Base-by-base conservation (phyloP, 2,888 invertebrate species). In the Leptinotarsa rubiginosa region DNA sequence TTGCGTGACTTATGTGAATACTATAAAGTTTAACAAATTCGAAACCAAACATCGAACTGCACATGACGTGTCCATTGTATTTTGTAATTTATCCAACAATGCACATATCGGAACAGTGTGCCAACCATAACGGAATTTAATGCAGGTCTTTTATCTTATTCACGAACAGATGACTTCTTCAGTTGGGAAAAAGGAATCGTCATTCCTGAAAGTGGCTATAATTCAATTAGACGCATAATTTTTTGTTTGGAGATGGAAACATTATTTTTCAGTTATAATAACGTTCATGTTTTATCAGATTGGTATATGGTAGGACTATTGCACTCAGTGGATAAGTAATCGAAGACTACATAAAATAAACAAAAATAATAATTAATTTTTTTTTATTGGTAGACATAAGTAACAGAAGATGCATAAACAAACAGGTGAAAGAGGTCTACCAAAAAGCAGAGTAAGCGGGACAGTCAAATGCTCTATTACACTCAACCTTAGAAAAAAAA, bases 91-190 rank as follows among this genome's bases (percentile, higher is more conserved):
- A 72, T 75, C 69, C 72, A 70, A 72, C 72, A 75, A 75, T 75
- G 72, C 75, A 70, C 72, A 69, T 70, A 67, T 72, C 59, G 18
- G 75, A 56, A 72, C 71, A 65, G 15, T 71, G 54, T 64, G 54
- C 49, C 54, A 72, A 72, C 69, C 64, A 67, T 59, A 73, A 68
- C 59, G 67, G 65, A 71, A 73, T 76, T 69, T 52, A 75, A 77
- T 71, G 75, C 71, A 74, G 65, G 22, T 68, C 41, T 72, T 77
- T 75, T 68, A 49, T 77, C 77, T 76, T 56, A 67, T 70, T 77
- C 77, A 76, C 68, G 65, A 76, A 47, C 77, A 77, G 77, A 77
- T 65, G 74, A 67, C 50, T 67, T 67, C 50, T 67, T 67, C 22
- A 41, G 15, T 31, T n/a, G 62, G 16, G 62, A 41, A 56, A 62